A percentile compares a stretch with the other conserved stretches of the same genome.
These are phyloP conservation scores for Vultur gryphus DNA, from an alignment of 2,797 vertebrate species.

Conservation along the genomic window DNA sequence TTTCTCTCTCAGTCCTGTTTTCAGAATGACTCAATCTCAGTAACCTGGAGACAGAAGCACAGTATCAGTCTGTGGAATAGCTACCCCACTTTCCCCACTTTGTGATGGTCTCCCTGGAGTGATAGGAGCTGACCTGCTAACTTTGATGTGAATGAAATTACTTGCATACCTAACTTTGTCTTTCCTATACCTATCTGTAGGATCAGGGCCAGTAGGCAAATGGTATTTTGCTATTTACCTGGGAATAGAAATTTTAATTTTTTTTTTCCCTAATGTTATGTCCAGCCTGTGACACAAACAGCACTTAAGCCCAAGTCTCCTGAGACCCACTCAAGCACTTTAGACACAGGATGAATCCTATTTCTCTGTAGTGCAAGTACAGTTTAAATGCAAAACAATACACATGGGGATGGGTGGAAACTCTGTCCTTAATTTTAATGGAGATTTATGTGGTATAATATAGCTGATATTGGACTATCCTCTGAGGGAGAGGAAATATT, in stretches of 20 bases:
- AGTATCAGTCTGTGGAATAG: neutral
- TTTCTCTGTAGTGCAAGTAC: neutral
- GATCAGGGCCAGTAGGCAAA: neutral
- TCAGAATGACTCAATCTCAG: neutral
- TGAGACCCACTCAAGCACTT: neutral
- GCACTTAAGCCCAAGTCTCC: neutral
- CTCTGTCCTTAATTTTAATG: slow-evolving; percentile 40
- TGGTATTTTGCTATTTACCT: neutral
- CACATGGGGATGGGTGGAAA: neutral
- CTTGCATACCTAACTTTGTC: neutral
- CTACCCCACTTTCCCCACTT: neutral
- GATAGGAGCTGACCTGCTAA: neutral
- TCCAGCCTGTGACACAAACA: neutral
- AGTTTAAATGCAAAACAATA: slow-evolving; percentile 4
- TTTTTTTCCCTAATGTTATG: neutral
- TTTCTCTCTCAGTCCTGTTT: neutral
- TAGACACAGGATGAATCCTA: neutral
- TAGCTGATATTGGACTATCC: neutral
- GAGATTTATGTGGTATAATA: neutral
- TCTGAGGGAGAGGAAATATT: slow-evolving; percentile 16
- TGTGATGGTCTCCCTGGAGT: neutral
- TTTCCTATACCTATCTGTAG: neutral
- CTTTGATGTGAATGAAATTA: neutral
- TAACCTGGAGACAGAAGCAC: neutral
- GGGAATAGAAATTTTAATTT: neutral